These are phyloP conservation scores for Sisor rabdophorus DNA, from an alignment of 2,113 vertebrate genomes.

Conservation along the genomic window DNA sequence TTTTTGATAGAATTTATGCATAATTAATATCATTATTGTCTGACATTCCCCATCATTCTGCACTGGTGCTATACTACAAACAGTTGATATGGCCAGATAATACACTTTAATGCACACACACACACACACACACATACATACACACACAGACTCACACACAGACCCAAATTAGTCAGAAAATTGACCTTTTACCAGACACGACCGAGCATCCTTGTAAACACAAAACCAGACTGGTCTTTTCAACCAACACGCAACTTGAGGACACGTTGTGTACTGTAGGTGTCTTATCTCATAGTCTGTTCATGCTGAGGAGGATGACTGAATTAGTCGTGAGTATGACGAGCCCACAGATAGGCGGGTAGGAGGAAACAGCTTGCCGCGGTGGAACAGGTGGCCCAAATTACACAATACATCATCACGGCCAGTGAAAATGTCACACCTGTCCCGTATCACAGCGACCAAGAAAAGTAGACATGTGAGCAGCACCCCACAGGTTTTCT, in stretches of 20 bases:
- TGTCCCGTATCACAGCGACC: not conserved
- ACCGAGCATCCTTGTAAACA: not conserved
- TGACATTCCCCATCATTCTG: too few relatives aligned
- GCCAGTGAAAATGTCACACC: not conserved
- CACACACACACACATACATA: too few relatives aligned
- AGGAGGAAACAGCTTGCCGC: conserved; percentile 33
- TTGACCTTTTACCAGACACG: conserved; percentile 27
- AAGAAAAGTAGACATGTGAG: not conserved
- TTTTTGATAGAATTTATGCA: too few relatives aligned
- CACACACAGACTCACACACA: conserved; percentile 20
- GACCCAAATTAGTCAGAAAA: conserved; percentile 34
- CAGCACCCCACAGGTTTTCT: not conserved
- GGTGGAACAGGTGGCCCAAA: conserved; percentile 42
- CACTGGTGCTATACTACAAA: too few relatives aligned
- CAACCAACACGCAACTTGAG: conserved; percentile 17
- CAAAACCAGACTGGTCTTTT: not conserved
- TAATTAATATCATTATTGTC: too few relatives aligned
- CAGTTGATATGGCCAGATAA: too few relatives aligned
- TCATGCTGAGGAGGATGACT: conserved; percentile 42
- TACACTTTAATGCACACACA: too few relatives aligned
- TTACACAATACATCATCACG: conserved; percentile 6
- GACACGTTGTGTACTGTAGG: conserved; percentile 32
- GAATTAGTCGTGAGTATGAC: conserved; percentile 44
- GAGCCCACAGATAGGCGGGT: conserved; percentile 32
- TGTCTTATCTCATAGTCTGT: conserved; percentile 34